Evolutionary conservation across 2,113 vertebrate genomes (phyloP), one percentile per base, ranked within the genome.

Genomic region (Empidonax alnorum): DNA sequence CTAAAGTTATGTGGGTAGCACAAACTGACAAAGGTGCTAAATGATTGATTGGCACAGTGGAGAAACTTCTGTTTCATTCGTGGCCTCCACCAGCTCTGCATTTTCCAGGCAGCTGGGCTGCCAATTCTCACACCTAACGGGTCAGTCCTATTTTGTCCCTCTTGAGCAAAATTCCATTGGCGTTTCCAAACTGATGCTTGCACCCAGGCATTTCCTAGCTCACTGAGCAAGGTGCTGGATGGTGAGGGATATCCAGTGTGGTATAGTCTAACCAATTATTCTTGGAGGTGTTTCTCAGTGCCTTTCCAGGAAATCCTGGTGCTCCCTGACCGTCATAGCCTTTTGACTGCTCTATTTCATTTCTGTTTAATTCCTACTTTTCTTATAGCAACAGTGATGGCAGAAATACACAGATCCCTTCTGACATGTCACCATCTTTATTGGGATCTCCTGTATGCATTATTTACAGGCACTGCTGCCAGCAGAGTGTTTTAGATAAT

Each of bases 81-180:
- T 0, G 11, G 94, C 72, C 83, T 91, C 72, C 71, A 82, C 49
- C 84, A 93, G 66, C 89, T 68, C 91, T 85, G 24, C 59, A 87
- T 96, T 97, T 97, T 96, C 96, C 96, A 6, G 65, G n/a, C 21
- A 5, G 66, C 59, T 49, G 56, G 46, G 77, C 79, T 97, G 96
- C 96, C 96, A 97, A 96, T 90, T 90, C 83, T 96, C 95, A 93
- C 96, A 97, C 95, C 91, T 97, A 77, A 30, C 1, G 31, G 83
- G 90, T 84, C 87, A 94, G 41, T 46, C 81, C 53, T 94, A 14
- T 88, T 96, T 86, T 56, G 72, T 89, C 89, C 94, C 93, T 85
- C 75, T 94, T 0, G 4, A 90, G 81, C 46, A 77, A 87, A 95
- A 97, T 97, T 96, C 95, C 84, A 13, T 25, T 0, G 7, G 44